These are phyloP conservation scores for Vicugna pacos DNA, from an alignment of 2,113 vertebrate species.

Conservation along the genomic window DNA sequence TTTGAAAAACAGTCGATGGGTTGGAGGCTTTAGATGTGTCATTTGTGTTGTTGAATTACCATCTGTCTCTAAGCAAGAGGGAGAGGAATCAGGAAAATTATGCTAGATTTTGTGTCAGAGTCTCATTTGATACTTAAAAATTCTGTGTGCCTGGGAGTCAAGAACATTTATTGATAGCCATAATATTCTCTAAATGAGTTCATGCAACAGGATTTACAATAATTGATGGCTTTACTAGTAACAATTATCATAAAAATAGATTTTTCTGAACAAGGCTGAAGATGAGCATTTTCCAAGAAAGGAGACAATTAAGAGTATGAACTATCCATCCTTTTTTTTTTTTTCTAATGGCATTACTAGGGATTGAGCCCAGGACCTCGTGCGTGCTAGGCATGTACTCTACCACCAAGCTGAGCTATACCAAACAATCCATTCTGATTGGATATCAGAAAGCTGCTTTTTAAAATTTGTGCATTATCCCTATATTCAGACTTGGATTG, in stretches of 20 bases:
- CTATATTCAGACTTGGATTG: neutral
- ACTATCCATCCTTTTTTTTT: neutral
- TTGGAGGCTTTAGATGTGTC: neutral
- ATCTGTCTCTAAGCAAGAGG: neutral
- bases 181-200: constrained; percentile 48
- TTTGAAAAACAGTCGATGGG: neutral
- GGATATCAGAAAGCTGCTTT: neutral
- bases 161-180: constrained; percentile 45
- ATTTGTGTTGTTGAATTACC: neutral
- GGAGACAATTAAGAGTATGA: neutral
- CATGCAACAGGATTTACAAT: neutral
- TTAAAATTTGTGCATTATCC: neutral
- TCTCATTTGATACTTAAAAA: constrained; percentile 3
- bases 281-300: constrained; percentile 46
- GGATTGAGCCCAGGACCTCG: too few species aligned
- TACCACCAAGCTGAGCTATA: too few species aligned
- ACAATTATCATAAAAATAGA: constrained; percentile 60
- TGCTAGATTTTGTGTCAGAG: neutral
- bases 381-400: too few species aligned
- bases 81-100: neutral
- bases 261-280: neutral
- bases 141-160: constrained; percentile 31
- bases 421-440: neutral
- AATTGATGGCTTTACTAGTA: constrained; percentile 59
- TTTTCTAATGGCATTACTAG: too few species aligned